Conservation (phyloP, 2,113 vertebrate species). For the Equus przewalskii region DNA sequence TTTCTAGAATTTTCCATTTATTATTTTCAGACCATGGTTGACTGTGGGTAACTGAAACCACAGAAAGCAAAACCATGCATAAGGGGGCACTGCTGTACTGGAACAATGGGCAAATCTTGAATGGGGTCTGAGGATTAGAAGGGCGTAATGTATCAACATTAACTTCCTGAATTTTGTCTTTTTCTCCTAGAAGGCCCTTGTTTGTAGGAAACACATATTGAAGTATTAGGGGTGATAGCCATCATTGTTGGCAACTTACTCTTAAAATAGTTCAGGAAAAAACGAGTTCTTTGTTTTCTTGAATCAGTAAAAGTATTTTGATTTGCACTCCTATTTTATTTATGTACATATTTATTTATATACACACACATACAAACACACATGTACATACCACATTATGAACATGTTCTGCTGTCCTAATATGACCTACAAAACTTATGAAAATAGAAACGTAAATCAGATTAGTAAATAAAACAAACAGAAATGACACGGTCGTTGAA, state of each 20-base stretch:
- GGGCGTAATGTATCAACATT: not conserved
- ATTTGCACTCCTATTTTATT: not conserved
- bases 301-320: not conserved
- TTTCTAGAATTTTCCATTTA: no score
- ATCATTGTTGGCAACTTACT: not conserved
- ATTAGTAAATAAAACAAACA: not conserved
- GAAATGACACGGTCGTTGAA: not conserved
- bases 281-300: not conserved
- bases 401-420: not conserved
- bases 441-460: not conserved
- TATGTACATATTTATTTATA: not conserved
- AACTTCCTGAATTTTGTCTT: not conserved
- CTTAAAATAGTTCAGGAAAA: not conserved
- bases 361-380: not conserved
- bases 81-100: no score
- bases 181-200: not conserved
- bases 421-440: not conserved
- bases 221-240: not conserved
- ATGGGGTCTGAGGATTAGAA: not conserved
- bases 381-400: accelerated
- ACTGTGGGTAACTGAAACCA: no score
- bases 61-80: no score
- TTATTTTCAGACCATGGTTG: no score
- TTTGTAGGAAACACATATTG: not conserved
- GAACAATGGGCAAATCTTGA: not conserved